A percentile compares a stretch with the other conserved stretches of the same genome.
Evolutionary conservation across 1,140 invertebrate genomes (phyloP).

Genomic region (Coelopa frigida): DNA sequence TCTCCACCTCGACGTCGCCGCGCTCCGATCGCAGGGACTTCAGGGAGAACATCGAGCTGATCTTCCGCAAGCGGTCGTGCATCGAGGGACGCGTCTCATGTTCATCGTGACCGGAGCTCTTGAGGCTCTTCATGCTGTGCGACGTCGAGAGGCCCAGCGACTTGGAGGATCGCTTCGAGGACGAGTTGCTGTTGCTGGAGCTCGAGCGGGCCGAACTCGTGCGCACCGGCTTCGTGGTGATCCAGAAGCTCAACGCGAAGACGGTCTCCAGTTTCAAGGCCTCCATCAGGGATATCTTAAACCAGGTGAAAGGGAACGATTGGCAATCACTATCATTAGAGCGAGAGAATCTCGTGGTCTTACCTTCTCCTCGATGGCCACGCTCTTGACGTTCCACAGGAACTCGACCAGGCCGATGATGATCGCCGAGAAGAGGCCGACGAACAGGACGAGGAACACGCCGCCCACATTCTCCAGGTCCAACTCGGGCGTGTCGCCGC

Average conservation of each 20-base stretch:
- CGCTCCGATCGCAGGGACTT: constrained; percentile 19
- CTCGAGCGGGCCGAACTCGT: constrained; percentile 18
- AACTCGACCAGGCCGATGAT: constrained; percentile 54
- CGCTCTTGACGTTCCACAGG: constrained; percentile 55
- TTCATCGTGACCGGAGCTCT: constrained; percentile 17
- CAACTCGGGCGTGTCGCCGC: constrained; percentile 42
- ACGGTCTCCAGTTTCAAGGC: constrained; percentile 51
- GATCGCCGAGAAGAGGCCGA: constrained; percentile 49
- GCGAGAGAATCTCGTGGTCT: too few relatives aligned
- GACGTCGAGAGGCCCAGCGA: constrained; percentile 23
- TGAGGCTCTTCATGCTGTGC: constrained; percentile 25
- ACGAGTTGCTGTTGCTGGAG: constrained; percentile 15
- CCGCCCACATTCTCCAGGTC: constrained; percentile 63
- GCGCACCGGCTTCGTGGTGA: constrained; percentile 37
- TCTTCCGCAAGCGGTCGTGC: constrained; percentile 31
- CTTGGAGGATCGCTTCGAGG: constrained; percentile 30
- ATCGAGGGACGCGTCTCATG: constrained; percentile 27
- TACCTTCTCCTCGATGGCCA: constrained; percentile 53
- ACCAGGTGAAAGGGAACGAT: too few relatives aligned
- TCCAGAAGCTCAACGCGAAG: constrained; percentile 52
- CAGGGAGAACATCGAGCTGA: constrained; percentile 37
- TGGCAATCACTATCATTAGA: too few relatives aligned
- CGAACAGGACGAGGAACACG: constrained; percentile 62
- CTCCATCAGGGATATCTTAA: constrained; percentile 52
- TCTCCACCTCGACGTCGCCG: neutral